Evolutionary conservation across 1,140 invertebrate species (phyloP).

Genomic region (Reticulitermes speratus): DNA sequence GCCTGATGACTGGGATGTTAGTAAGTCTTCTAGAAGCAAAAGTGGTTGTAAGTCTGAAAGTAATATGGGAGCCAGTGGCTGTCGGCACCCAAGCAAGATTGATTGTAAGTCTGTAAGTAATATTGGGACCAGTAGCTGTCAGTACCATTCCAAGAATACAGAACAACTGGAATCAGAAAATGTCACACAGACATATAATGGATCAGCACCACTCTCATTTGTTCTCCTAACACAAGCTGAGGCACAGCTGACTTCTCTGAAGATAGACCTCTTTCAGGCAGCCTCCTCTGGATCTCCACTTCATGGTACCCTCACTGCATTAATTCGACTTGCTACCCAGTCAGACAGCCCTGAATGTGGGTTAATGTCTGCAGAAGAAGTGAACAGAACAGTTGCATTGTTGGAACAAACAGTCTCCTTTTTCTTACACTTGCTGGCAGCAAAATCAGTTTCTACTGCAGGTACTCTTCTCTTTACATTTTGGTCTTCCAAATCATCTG

Average conservation of each 20-base stretch:
- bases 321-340: slow-evolving; percentile 41
- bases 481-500: too few species aligned
- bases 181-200: background rate
- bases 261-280: slow-evolving; percentile 48
- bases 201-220: slow-evolving; percentile 21
- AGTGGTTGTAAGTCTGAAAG: too few species aligned
- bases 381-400: slow-evolving; percentile 42
- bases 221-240: slow-evolving; percentile 41
- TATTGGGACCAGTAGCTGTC: background rate
- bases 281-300: slow-evolving; percentile 42
- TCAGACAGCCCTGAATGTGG: slow-evolving; percentile 35
- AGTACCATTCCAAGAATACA: too few species aligned
- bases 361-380: slow-evolving; percentile 36
- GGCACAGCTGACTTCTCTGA: slow-evolving; percentile 43
- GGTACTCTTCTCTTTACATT: too few species aligned
- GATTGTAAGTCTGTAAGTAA: background rate
- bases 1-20: too few species aligned
- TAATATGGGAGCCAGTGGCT: background rate
- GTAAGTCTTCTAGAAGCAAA: too few species aligned
- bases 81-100: background rate
- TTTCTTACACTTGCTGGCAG: slow-evolving; percentile 46
- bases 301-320: slow-evolving; percentile 45
- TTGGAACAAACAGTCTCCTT: slow-evolving; percentile 45
- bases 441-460: slow-evolving; percentile 35
- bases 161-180: too few species aligned